phyloP scores from a whole-genome alignment of 2,113 vertebrate genomes.

The Murina feae region DNA sequence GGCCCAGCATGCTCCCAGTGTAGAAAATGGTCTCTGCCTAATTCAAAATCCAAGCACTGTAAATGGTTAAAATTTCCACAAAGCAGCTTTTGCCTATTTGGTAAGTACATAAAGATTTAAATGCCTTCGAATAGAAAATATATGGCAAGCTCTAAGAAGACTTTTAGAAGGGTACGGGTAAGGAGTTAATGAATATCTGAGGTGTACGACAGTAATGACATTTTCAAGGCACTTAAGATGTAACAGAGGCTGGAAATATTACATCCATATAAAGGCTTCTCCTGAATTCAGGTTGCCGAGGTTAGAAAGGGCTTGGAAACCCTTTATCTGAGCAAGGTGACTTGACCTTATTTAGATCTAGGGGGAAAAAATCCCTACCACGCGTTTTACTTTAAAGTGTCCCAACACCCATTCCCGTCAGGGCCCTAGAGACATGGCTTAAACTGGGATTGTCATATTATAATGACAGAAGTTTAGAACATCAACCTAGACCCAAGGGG shows the following conservation, averaged over 20 bases:
- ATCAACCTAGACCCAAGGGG: background rate
- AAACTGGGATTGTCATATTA: background rate
- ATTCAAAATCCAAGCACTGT: background rate
- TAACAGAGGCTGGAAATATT: slow-evolving; percentile 69
- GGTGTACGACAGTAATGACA: slow-evolving; percentile 69
- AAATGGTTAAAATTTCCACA: slow-evolving; percentile 63
- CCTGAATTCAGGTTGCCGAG: slow-evolving; percentile 20
- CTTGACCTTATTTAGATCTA: slow-evolving; percentile 12
- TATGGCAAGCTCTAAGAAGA: slow-evolving; percentile 50
- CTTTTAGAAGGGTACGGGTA: slow-evolving; percentile 47
- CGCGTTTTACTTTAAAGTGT: background rate
- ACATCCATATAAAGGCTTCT: slow-evolving; percentile 20
- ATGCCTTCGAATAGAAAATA: slow-evolving; percentile 64
- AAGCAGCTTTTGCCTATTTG: slow-evolving; percentile 58
- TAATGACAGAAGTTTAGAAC: background rate
- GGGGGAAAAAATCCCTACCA: background rate
- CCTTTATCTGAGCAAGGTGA: background rate
- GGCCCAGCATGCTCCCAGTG: background rate
- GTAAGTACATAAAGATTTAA: slow-evolving; percentile 74
- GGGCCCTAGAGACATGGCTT: background rate
- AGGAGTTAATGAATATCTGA: slow-evolving; percentile 72
- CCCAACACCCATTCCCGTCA: background rate
- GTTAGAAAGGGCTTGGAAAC: slow-evolving; percentile 31
- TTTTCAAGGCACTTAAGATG: slow-evolving; percentile 72
- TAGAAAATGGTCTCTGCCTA: background rate